Conservation (phyloP, 64 coral and sea anemone genomes). For the Anthopleura sola region DNA sequence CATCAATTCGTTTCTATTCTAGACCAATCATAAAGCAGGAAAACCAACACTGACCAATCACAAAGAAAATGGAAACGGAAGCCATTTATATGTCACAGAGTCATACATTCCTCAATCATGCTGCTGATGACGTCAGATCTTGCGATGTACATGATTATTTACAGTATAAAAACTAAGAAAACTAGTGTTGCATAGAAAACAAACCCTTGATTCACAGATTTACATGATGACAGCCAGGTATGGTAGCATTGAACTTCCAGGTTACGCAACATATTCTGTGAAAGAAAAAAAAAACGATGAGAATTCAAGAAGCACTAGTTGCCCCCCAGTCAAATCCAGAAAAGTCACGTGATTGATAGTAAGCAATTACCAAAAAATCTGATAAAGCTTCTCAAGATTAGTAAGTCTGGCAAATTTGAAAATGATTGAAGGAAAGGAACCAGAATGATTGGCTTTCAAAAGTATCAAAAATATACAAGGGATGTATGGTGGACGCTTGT, state of each 20-base stretch:
- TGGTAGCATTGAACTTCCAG: not conserved
- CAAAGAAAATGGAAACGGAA: not conserved
- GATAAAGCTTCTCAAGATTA: no score
- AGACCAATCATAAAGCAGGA: not conserved
- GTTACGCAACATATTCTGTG: constrained; percentile 5
- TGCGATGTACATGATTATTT: not conserved
- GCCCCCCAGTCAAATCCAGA: no score
- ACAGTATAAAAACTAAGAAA: not conserved
- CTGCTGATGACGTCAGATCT: not conserved
- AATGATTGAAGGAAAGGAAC: no score
- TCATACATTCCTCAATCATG: not conserved
- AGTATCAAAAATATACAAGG: no score
- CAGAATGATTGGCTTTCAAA: no score
- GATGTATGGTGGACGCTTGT: no score
- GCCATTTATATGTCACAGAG: not conserved
- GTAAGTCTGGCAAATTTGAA: no score
- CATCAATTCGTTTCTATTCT: not conserved
- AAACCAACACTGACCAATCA: not conserved
- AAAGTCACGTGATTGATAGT: no score
- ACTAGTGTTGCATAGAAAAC: not conserved
- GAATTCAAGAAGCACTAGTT: no score
- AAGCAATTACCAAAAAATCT: no score
- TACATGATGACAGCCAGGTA: not conserved
- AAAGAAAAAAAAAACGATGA: not conserved
- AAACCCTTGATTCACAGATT: not conserved